Percentiles rank a stretch among this genome's conserved stretches.
Evolutionary conservation across 2,113 vertebrate species (phyloP).

Genomic region (Rhineura floridana): DNA sequence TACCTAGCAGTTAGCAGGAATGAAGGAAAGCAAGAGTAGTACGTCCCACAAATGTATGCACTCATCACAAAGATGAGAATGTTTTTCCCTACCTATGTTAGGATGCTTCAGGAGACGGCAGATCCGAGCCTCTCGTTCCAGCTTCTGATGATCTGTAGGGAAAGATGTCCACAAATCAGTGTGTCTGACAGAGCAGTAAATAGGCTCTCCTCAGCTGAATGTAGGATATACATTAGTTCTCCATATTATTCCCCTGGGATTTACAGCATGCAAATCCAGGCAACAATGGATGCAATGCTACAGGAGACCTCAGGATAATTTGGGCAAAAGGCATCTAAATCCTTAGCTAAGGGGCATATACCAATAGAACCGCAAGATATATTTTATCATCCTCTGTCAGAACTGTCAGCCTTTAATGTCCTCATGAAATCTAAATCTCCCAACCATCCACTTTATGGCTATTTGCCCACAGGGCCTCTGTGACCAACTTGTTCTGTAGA

Average conservation of each 20-base stretch:
- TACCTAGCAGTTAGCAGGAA: fast-evolving
- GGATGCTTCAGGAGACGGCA: slow-evolving; percentile 94
- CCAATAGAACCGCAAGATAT: not conserved
- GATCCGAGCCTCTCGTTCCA: slow-evolving; percentile 94
- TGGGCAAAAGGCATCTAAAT: not conserved
- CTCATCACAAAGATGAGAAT: fast-evolving
- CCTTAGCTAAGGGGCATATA: not conserved
- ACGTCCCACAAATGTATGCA: not conserved
- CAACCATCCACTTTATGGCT: not conserved
- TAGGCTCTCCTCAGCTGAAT: not conserved
- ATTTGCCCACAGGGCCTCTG: not conserved
- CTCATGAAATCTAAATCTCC: not conserved
- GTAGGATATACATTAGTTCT: not conserved
- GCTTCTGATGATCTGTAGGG: slow-evolving; percentile 92
- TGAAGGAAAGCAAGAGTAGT: not conserved
- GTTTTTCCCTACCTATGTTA: slow-evolving; percentile 84
- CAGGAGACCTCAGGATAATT: not conserved
- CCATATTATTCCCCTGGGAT: not conserved
- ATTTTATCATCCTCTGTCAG: not conserved
- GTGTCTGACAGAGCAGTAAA: not conserved
- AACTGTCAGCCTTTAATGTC: not conserved
- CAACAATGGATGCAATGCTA: not conserved
- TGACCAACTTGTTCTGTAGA: not conserved
- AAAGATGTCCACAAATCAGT: slow-evolving; percentile 19
- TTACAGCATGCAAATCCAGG: not conserved